These are phyloP conservation scores for Strigamia maritima DNA, from an alignment of 2,888 invertebrate genomes.

Conservation along the genomic window DNA sequence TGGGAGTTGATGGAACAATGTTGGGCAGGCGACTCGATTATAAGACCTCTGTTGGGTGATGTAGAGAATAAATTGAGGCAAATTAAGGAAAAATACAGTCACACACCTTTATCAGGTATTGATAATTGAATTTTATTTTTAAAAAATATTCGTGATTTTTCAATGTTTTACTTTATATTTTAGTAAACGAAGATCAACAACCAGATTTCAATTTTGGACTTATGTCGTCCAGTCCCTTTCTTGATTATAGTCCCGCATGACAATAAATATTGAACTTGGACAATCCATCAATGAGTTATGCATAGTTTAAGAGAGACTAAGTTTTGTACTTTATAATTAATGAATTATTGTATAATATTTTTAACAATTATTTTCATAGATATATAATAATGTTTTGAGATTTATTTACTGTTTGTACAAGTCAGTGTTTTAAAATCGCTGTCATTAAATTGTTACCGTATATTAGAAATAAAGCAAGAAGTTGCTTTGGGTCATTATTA, in stretches of 20 bases:
- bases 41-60: conserved; percentile 73
- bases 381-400: no score
- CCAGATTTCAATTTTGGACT: neutral
- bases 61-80: conserved; percentile 66
- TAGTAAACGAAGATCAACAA: neutral
- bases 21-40: conserved; percentile 72
- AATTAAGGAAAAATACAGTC: conserved; percentile 51
- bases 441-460: no score
- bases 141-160: neutral
- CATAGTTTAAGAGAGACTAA: neutral
- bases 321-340: no score
- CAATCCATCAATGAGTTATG: neutral
- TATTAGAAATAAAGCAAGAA: no score
- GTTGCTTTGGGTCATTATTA: no score
- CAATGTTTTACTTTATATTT: neutral
- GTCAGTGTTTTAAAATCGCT: no score
- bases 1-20: conserved; percentile 81
- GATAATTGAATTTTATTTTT: no score
- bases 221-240: neutral
- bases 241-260: no score
- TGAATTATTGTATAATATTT: no score
- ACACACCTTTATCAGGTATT: conserved; percentile 36
- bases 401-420: no score
- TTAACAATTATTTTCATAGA: no score
- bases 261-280: neutral